A percentile compares a stretch with the other conserved stretches of the same genome.
Conservation (phyloP, 2,888 invertebrate genomes). For the Cephus runcator region DNA sequence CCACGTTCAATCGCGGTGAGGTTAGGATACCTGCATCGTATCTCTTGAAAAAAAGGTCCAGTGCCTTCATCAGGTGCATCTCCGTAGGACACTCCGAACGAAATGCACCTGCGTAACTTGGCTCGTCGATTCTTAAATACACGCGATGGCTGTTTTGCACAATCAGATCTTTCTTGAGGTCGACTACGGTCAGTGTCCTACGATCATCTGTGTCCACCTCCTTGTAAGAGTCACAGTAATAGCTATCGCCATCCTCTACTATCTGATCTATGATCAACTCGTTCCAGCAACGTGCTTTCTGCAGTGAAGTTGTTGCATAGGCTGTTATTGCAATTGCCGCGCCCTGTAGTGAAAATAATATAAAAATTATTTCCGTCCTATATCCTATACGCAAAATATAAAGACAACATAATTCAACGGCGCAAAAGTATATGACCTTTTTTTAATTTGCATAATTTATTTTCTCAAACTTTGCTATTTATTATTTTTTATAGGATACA, state of each 20-base stretch:
- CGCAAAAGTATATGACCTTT: not conserved
- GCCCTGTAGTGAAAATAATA: constrained; percentile 39
- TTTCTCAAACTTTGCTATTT: not conserved
- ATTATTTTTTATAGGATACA: not conserved
- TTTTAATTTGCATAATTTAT: not conserved
- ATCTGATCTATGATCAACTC: constrained; percentile 56
- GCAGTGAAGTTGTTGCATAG: constrained; percentile 50
- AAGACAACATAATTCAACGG: not conserved
- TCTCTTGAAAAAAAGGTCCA: constrained; percentile 51
- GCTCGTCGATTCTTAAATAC: constrained; percentile 49
- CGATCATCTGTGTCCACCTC: constrained; percentile 45
- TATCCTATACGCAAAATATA: not conserved
- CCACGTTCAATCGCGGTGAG: constrained; percentile 49
- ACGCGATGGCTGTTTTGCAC: constrained; percentile 47
- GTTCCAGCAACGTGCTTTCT: constrained; percentile 55
- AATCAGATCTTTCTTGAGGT: constrained; percentile 42
- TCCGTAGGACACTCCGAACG: constrained; percentile 51
- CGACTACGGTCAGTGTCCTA: constrained; percentile 40
- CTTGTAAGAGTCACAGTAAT: constrained; percentile 53
- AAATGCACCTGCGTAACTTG: constrained; percentile 53
- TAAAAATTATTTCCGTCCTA: not conserved
- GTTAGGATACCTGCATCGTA: constrained; percentile 49
- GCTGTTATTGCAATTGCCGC: constrained; percentile 57
- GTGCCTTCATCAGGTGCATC: constrained; percentile 50
- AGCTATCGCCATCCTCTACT: constrained; percentile 57